Evolutionary conservation across 92 coral and sea anemone genomes (phyloP).

Genomic region (Paramuricea clavata): DNA sequence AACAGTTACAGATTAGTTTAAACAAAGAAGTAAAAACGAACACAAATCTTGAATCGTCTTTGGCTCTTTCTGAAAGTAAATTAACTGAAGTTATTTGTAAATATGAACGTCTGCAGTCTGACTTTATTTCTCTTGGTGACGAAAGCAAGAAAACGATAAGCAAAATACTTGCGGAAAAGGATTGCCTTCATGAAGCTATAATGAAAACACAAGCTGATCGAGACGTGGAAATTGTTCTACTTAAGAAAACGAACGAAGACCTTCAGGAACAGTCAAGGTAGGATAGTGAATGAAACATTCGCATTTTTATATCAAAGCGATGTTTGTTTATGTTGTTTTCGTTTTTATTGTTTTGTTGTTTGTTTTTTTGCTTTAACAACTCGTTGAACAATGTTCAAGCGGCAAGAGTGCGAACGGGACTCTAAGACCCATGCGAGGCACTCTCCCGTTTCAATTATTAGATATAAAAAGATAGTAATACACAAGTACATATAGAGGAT

Average conservation of each 20-base stretch:
- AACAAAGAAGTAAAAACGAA: background rate
- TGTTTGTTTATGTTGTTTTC: no score
- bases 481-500: no score
- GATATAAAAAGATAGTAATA: no score
- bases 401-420: no score
- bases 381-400: no score
- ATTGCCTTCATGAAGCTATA: background rate
- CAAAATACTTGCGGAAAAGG: constrained; percentile 20
- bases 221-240: background rate
- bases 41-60: background rate
- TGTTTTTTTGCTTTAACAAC: no score
- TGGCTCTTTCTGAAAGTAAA: background rate
- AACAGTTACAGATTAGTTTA: background rate
- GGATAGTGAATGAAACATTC: background rate
- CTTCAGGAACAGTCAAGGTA: constrained; percentile 5
- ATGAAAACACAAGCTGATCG: background rate
- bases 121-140: constrained; percentile 83
- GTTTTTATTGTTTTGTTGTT: background rate
- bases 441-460: no score
- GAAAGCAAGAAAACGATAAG: constrained; percentile 65
- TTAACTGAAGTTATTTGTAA: constrained; percentile 13
- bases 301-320: no score
- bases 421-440: no score
- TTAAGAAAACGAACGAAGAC: constrained; percentile 6
- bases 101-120: constrained; percentile 58